These are phyloP conservation scores for Nematopogon swammerdamellus DNA, from an alignment of 2,888 invertebrate species.

Conservation along the genomic window DNA sequence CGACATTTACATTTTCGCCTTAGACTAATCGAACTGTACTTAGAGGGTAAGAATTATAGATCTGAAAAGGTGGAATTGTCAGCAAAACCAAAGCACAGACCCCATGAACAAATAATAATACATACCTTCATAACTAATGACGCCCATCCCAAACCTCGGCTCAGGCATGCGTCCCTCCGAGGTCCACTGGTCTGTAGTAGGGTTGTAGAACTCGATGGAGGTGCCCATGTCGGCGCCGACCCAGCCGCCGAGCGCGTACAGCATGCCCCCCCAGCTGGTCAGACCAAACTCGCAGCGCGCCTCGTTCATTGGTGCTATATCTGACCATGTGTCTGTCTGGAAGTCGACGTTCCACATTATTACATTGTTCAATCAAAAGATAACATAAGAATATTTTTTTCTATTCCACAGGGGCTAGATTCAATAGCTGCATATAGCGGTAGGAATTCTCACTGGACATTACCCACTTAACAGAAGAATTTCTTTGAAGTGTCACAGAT, in stretches of 20 bases:
- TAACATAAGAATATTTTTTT: slow-evolving; percentile 1
- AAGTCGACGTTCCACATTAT: slow-evolving; percentile 11
- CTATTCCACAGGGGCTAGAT: too few species aligned
- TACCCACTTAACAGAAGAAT: too few species aligned
- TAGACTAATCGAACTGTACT: too few species aligned
- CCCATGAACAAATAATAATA: too few species aligned
- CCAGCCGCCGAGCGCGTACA: slow-evolving; percentile 93
- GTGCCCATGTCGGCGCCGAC: slow-evolving; percentile 88
- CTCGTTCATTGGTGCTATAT: slow-evolving; percentile 71
- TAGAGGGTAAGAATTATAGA: too few species aligned
- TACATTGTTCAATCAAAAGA: slow-evolving; percentile 1
- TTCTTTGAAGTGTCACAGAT: too few species aligned
- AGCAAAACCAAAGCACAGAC: too few species aligned
- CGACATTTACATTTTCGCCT: too few species aligned
- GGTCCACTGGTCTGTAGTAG: slow-evolving; percentile 73
- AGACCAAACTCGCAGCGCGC: slow-evolving; percentile 89
- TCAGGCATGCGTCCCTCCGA: slow-evolving; percentile 76
- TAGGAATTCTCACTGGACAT: too few species aligned
- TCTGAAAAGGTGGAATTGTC: too few species aligned
- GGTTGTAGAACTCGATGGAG: slow-evolving; percentile 85
- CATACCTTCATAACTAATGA: slow-evolving; percentile 75
- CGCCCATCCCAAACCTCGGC: slow-evolving; percentile 89
- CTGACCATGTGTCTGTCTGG: slow-evolving; percentile 56
- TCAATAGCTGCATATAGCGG: too few species aligned
- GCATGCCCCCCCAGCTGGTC: slow-evolving; percentile 75